phyloP scores from a whole-genome alignment of 2,888 invertebrate species.

The Dolichopus griseipennis region DNA sequence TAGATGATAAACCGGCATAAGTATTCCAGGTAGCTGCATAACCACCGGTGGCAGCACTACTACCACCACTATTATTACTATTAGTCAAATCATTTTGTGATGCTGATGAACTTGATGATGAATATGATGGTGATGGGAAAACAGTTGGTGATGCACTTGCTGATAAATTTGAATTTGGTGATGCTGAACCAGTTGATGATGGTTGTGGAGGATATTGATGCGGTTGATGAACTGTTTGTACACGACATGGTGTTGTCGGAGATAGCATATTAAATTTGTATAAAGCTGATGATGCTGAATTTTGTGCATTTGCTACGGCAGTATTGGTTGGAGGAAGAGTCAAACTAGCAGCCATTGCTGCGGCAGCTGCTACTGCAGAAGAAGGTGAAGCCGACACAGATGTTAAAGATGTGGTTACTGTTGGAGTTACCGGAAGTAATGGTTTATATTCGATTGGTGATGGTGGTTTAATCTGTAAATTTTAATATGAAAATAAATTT shows the following conservation, averaged over 20 bases:
- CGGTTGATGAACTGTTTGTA: slow-evolving; percentile 19
- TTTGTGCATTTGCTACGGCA: background rate
- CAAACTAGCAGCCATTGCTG: background rate
- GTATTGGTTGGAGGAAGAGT: background rate
- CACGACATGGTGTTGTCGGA: slow-evolving; percentile 18
- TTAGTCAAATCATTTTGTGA: slow-evolving; percentile 27
- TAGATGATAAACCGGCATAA: slow-evolving; percentile 34
- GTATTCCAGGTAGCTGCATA: slow-evolving; percentile 32
- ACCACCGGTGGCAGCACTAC: slow-evolving; percentile 20
- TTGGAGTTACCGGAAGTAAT: background rate
- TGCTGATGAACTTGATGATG: slow-evolving; percentile 29
- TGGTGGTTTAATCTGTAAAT: background rate
- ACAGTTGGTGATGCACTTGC: slow-evolving; percentile 40
- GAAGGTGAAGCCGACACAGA: slow-evolving; percentile 10
- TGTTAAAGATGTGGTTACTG: background rate
- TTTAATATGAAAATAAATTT: background rate
- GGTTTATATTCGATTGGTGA: slow-evolving; percentile 6
- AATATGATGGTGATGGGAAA: slow-evolving; percentile 39
- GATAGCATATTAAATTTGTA: slow-evolving; percentile 17
- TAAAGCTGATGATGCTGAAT: slow-evolving; percentile 12
- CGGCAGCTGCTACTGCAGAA: slow-evolving; percentile 13
- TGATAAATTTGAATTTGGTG: slow-evolving; percentile 38
- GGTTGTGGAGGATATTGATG: slow-evolving; percentile 41
- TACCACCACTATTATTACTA: slow-evolving; percentile 13
- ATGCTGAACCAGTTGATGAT: slow-evolving; percentile 40